Conservation (phyloP, 2,113 vertebrate genomes). For the Mesitornis unicolor region DNA sequence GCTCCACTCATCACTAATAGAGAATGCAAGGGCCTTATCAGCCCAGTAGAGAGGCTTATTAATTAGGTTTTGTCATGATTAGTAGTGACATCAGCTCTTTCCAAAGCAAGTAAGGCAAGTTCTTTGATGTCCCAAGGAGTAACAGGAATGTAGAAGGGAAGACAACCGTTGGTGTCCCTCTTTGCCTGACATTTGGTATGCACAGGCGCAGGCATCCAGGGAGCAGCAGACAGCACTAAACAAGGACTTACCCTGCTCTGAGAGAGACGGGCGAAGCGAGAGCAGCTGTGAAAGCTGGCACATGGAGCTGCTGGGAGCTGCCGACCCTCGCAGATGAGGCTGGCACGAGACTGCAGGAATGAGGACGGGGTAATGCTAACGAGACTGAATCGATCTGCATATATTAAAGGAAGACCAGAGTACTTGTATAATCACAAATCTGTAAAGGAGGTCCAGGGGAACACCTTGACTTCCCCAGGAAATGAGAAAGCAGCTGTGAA, state of each 20-base stretch:
- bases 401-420: neutral
- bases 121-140: neutral
- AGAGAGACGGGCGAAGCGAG: neutral
- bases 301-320: neutral
- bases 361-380: neutral
- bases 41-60: neutral
- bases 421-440: neutral
- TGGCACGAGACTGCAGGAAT: conserved; percentile 11
- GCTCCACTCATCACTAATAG: too few species aligned
- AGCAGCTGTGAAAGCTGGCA: conserved; percentile 51
- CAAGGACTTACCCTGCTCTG: neutral
- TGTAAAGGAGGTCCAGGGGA: conserved; percentile 33
- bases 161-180: neutral
- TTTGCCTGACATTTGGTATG: neutral
- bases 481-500: conserved; percentile 33
- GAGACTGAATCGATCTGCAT: conserved; percentile 37
- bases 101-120: neutral
- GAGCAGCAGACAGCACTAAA: neutral
- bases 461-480: conserved; percentile 47
- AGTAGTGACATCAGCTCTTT: neutral
- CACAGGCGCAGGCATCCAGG: neutral
- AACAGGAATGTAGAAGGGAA: accelerated
- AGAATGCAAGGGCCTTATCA: neutral
- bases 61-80: neutral
- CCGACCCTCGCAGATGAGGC: conserved; percentile 34